Evolutionary conservation across 2,797 vertebrate species (phyloP).

Genomic region (Myotis myotis): DNA sequence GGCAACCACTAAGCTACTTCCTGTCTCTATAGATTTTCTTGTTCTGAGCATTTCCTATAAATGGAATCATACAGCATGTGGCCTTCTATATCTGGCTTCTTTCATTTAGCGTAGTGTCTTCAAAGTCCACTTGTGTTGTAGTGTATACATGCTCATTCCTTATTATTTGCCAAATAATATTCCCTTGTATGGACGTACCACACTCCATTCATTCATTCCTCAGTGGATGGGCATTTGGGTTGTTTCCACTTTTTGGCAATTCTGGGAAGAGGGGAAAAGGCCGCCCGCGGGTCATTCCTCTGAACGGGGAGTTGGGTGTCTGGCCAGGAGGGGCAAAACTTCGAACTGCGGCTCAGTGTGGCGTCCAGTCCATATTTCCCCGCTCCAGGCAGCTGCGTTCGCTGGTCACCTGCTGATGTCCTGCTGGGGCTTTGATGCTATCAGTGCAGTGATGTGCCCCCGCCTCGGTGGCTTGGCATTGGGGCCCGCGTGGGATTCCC

Average conservation of each 20-base stretch:
- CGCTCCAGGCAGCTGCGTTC: background rate
- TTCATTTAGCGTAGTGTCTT: background rate
- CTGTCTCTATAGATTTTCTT: background rate
- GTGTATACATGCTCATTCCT: background rate
- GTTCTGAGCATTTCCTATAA: background rate
- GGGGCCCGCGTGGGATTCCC: constrained; percentile 49
- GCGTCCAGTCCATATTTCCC: background rate
- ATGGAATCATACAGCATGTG: background rate
- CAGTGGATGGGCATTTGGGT: background rate
- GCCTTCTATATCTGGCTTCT: background rate
- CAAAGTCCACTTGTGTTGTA: background rate
- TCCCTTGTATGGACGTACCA: background rate
- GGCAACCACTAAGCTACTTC: background rate
- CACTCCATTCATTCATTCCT: background rate
- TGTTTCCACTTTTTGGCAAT: background rate
- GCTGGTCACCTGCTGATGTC: background rate
- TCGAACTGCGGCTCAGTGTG: background rate
- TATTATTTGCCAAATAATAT: background rate
- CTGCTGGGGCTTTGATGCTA: background rate
- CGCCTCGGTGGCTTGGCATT: background rate
- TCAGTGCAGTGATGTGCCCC: background rate
- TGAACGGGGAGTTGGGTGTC: background rate
- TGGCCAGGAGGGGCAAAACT: background rate
- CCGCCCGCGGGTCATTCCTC: background rate
- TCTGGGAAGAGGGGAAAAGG: too few species aligned